phyloP scores from a whole-genome alignment of 2,888 invertebrate species.

The Tiphia femorata region DNA sequence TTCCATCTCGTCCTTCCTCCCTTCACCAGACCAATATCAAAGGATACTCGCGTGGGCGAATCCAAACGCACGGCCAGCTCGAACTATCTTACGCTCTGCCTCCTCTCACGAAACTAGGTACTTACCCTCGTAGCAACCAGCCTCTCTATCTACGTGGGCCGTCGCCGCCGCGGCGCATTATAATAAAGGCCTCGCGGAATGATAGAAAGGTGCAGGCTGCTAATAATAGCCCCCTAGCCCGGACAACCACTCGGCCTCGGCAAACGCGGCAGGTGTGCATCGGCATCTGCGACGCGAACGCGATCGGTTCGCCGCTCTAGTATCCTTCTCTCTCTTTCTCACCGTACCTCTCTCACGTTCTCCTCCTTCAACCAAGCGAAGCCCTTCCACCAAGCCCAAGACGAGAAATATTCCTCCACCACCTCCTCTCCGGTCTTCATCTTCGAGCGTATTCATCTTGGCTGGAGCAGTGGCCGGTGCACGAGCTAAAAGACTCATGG shows the following conservation, averaged over 20 bases:
- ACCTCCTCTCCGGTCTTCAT: too few relatives aligned
- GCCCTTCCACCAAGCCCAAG: too few relatives aligned
- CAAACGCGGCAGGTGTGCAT: conserved; percentile 40
- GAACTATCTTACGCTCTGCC: too few relatives aligned
- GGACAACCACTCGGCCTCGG: conserved; percentile 20
- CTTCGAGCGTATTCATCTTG: too few relatives aligned
- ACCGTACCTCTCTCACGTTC: too few relatives aligned
- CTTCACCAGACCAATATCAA: neutral
- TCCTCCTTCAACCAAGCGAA: too few relatives aligned
- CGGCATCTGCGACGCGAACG: conserved; percentile 18
- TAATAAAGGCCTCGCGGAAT: conserved; percentile 46
- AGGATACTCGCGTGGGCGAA: conserved; percentile 39
- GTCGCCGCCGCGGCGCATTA: conserved; percentile 33
- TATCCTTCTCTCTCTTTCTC: too few relatives aligned
- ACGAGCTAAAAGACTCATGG: too few relatives aligned
- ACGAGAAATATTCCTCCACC: too few relatives aligned
- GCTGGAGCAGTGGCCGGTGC: too few relatives aligned
- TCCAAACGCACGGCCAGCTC: conserved; percentile 33
- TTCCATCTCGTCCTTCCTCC: neutral
- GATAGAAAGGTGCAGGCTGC: conserved; percentile 54
- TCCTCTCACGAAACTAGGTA: conserved; percentile 22
- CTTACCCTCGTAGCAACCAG: conserved; percentile 6
- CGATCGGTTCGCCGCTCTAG: conserved; percentile 4
- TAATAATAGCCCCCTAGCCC: conserved; percentile 51
- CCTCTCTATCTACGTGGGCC: conserved; percentile 45